These are phyloP conservation scores for Petromus typicus DNA, from an alignment of 2,113 vertebrate genomes.

Conservation along the genomic window DNA sequence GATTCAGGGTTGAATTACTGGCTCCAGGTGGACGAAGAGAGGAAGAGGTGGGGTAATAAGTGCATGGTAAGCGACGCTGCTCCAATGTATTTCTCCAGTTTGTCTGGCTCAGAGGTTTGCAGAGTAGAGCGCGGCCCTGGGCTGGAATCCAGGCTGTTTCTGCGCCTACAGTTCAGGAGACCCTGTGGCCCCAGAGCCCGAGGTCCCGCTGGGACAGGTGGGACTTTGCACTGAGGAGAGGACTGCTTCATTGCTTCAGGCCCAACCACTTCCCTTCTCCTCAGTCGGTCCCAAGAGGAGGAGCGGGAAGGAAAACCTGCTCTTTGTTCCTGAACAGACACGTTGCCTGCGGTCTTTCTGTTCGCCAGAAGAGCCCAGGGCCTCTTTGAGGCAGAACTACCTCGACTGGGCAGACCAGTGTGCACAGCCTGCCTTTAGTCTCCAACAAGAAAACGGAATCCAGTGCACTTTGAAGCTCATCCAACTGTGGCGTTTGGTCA, in stretches of 20 bases:
- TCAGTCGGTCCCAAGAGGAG: background rate
- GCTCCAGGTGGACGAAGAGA: conserved; percentile 74
- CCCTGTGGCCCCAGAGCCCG: rapidly evolving
- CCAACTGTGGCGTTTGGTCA: background rate
- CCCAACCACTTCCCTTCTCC: background rate
- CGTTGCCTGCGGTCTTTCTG: background rate
- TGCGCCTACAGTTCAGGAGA: rapidly evolving
- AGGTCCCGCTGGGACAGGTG: rapidly evolving
- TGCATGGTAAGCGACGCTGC: conserved; percentile 86
- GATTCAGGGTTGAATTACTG: conserved; percentile 87
- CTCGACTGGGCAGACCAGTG: rapidly evolving
- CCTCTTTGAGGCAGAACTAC: rapidly evolving
- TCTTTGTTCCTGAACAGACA: background rate
- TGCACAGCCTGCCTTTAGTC: background rate
- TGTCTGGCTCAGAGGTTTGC: conserved; percentile 60
- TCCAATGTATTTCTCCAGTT: conserved; percentile 82
- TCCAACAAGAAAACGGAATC: background rate
- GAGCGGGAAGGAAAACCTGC: background rate
- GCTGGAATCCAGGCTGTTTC: background rate
- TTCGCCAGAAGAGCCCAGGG: background rate
- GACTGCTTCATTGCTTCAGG: background rate
- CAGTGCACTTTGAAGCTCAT: background rate
- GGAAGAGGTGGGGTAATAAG: conserved; percentile 78
- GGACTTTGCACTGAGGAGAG: rapidly evolving
- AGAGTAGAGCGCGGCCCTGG: background rate